These are phyloP conservation scores for Squalus acanthias DNA, from an alignment of 2,797 vertebrate genomes.

Conservation along the genomic window DNA sequence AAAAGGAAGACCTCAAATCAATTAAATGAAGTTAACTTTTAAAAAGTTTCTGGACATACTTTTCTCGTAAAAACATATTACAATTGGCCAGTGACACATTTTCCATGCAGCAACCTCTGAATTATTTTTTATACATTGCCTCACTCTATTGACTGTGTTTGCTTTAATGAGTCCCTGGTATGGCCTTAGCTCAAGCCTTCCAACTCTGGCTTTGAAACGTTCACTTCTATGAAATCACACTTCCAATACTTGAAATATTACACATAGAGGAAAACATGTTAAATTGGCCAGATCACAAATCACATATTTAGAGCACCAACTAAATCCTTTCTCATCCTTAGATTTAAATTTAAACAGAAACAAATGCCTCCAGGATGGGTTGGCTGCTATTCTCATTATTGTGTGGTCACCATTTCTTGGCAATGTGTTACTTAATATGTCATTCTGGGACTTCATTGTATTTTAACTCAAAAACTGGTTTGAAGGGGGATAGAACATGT, in stretches of 20 bases:
- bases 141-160: neutral
- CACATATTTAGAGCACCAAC: conserved; percentile 8
- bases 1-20: neutral
- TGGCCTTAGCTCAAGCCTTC: neutral
- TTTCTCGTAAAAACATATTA: neutral
- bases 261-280: neutral
- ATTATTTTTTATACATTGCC: neutral
- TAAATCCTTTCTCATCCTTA: neutral
- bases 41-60: neutral
- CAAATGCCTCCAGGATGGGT: neutral
- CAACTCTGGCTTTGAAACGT: neutral
- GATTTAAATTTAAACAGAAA: neutral
- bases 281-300: conserved; percentile 16
- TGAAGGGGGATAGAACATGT: too few species aligned
- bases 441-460: neutral
- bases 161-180: neutral
- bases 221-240: neutral
- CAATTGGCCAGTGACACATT: neutral
- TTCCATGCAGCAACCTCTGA: neutral
- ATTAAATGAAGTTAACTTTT: neutral
- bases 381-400: neutral
- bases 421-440: neutral
- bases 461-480: neutral
- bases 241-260: neutral
- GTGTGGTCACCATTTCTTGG: neutral